Evolutionary conservation across 2,797 vertebrate species (phyloP).

Genomic region (Sarcophilus harrisii): DNA sequence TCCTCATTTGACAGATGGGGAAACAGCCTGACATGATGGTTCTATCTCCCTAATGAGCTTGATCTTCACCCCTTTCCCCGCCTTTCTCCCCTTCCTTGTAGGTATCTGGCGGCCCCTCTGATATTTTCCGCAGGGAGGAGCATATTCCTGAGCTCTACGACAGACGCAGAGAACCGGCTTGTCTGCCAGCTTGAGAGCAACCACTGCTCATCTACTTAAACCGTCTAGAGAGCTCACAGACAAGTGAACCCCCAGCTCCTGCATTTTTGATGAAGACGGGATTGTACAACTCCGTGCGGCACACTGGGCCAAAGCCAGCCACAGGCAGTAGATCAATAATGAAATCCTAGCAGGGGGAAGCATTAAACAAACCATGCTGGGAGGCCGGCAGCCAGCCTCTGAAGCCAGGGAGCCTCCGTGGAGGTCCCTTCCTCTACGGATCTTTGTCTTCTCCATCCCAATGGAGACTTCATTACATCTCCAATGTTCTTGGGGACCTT

Average conservation of each 20-base stretch:
- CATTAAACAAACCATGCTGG: constrained; percentile 67
- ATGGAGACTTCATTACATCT: neutral
- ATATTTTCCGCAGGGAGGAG: neutral
- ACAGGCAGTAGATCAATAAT: constrained; percentile 65
- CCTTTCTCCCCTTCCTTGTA: neutral
- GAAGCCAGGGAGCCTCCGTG: constrained; percentile 23
- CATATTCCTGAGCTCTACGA: constrained; percentile 18
- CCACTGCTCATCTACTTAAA: constrained; percentile 71
- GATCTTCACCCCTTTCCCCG: neutral
- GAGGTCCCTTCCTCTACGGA: neutral
- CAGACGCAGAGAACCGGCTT: constrained; percentile 49
- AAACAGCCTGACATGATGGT: neutral
- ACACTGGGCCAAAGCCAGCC: constrained; percentile 64
- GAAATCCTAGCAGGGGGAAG: constrained; percentile 47
- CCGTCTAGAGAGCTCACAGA: constrained; percentile 66
- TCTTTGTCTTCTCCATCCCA: neutral
- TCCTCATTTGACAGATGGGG: neutral
- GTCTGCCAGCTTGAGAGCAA: constrained; percentile 26
- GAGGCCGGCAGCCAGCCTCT: constrained; percentile 56
- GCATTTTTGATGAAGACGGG: constrained; percentile 80
- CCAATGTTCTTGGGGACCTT: neutral
- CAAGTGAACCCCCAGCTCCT: constrained; percentile 72
- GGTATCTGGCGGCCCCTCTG: neutral
- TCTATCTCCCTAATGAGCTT: neutral
- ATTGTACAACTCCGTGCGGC: constrained; percentile 56